Evolutionary conservation across 2,888 invertebrate genomes (phyloP).

Genomic region (Limnephilus rhombicus): DNA sequence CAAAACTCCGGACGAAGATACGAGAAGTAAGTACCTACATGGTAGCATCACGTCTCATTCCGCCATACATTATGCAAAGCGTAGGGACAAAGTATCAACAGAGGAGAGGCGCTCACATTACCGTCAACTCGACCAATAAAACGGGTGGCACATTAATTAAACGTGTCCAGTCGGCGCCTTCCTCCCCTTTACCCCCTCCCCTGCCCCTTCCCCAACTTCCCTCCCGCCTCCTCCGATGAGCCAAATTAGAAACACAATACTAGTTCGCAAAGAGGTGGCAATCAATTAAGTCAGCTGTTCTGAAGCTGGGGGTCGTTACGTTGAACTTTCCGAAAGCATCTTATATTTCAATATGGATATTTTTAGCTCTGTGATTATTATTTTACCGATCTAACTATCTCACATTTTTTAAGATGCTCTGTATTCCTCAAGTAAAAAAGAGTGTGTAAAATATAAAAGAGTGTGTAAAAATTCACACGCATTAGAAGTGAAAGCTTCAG

Average conservation of each 20-base stretch:
- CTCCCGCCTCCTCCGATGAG: slow-evolving; percentile 34
- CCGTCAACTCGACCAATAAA: slow-evolving; percentile 57
- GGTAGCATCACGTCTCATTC: slow-evolving; percentile 15
- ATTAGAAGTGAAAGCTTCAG: too few relatives aligned
- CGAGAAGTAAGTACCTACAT: not conserved
- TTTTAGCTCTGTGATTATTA: not conserved
- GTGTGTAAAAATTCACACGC: too few relatives aligned
- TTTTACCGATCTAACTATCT: not conserved
- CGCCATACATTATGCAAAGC: slow-evolving; percentile 49
- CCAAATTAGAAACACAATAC: slow-evolving; percentile 66
- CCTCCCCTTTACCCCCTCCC: slow-evolving; percentile 25
- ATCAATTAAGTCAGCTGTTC: slow-evolving; percentile 57
- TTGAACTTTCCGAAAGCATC: not conserved
- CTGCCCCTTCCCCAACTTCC: not conserved
- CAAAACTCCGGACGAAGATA: slow-evolving; percentile 7
- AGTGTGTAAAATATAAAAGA: too few relatives aligned
- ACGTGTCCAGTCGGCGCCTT: slow-evolving; percentile 62
- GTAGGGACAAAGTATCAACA: slow-evolving; percentile 46
- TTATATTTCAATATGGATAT: not conserved
- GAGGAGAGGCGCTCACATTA: slow-evolving; percentile 50
- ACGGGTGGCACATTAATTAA: slow-evolving; percentile 62
- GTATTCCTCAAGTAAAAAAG: too few relatives aligned
- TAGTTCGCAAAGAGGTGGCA: slow-evolving; percentile 64
- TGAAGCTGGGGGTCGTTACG: slow-evolving; percentile 20
- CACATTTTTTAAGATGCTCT: not conserved